phyloP scores from a whole-genome alignment of 2,888 invertebrate genomes.

The Atherix ibis region DNA sequence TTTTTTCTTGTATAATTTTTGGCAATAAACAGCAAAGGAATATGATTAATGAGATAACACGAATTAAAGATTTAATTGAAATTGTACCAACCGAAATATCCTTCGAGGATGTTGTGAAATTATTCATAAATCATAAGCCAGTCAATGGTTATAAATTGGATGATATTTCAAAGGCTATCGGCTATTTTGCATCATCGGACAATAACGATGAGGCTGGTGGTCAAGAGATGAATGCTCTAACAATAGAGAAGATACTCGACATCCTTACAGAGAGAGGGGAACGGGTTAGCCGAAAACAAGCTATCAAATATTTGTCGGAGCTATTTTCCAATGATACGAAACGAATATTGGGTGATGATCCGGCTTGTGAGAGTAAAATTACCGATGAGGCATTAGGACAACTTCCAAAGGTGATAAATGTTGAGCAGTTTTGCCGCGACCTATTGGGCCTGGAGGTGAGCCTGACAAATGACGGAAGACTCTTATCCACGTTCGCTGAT shows the following conservation, averaged over 20 bases:
- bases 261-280: constrained; percentile 11
- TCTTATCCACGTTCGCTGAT: too few relatives aligned
- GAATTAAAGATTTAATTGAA: neutral
- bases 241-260: constrained; percentile 6
- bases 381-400: neutral
- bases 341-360: neutral
- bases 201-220: neutral
- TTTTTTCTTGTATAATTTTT: too few relatives aligned
- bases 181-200: constrained; percentile 4
- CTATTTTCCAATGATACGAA: constrained; percentile 3
- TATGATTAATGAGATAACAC: constrained; percentile 40
- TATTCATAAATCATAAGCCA: constrained; percentile 51
- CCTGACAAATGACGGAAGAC: neutral
- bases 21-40: neutral
- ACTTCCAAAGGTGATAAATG: constrained; percentile 1
- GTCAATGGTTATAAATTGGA: constrained; percentile 37
- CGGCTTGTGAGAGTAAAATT: neutral
- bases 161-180: constrained; percentile 27
- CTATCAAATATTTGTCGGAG: constrained; percentile 8
- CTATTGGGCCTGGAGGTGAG: constrained; percentile 2
- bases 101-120: constrained; percentile 47
- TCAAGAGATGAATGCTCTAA: constrained; percentile 1
- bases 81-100: constrained; percentile 28
- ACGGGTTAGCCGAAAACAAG: constrained; percentile 7
- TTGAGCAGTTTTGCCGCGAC: constrained; percentile 1